phyloP scores from a whole-genome alignment of 2,888 invertebrate species.

The Pasiphila rectangulata region DNA sequence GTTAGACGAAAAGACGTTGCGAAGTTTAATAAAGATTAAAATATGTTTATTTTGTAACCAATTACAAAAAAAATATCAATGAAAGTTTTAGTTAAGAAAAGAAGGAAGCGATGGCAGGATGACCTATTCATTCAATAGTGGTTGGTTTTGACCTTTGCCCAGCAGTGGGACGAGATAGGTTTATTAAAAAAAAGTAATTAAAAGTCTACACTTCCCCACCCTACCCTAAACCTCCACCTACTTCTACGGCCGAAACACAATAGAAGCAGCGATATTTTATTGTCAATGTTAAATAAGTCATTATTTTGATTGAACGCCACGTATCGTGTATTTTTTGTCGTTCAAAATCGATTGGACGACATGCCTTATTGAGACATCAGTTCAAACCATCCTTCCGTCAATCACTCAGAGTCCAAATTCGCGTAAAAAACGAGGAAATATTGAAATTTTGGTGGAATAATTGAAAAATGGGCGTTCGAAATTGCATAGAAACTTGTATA shows the following conservation, averaged over 20 bases:
- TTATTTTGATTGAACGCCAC: slow-evolving; percentile 76
- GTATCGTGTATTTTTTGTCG: slow-evolving; percentile 45
- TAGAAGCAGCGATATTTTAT: slow-evolving; percentile 71
- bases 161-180: too few species aligned
- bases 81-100: too few species aligned
- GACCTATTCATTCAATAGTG: too few species aligned
- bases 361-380: slow-evolving; percentile 57
- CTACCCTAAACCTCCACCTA: slow-evolving; percentile 44
- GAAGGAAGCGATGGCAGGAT: too few species aligned
- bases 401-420: slow-evolving; percentile 12
- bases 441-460: slow-evolving; percentile 33
- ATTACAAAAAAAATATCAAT: too few species aligned
- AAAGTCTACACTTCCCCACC: slow-evolving; percentile 33
- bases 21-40: too few species aligned
- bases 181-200: too few species aligned
- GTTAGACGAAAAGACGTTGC: too few species aligned
- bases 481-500: slow-evolving; percentile 56
- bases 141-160: too few species aligned
- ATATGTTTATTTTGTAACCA: too few species aligned
- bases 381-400: slow-evolving; percentile 13
- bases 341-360: slow-evolving; percentile 52
- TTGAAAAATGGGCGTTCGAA: slow-evolving; percentile 65
- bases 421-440: neutral
- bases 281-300: slow-evolving; percentile 80
- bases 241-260: slow-evolving; percentile 58